Percentiles rank a stretch among this genome's conserved stretches.
Conservation (phyloP, 2,888 invertebrate species). For the Hemithea aestivaria region DNA sequence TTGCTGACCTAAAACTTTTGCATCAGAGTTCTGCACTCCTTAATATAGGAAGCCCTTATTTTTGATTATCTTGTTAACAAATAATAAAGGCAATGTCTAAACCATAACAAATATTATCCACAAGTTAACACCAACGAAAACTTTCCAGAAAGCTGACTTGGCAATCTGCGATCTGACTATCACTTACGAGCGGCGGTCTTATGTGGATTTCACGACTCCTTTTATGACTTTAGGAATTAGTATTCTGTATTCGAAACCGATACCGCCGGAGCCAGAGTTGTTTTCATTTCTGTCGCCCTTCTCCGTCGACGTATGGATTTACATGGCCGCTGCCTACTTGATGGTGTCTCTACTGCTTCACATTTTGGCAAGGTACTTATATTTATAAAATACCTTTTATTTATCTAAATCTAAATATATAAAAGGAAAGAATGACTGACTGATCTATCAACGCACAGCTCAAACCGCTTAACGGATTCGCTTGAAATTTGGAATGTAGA, state of each 20-base stretch:
- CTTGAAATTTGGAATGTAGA: too few species aligned
- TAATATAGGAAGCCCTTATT: too few species aligned
- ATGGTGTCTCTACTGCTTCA: conserved; percentile 90
- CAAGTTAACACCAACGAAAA: conserved; percentile 12
- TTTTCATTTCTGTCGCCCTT: conserved; percentile 95
- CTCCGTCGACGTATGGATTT: conserved; percentile 92
- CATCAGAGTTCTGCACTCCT: too few species aligned
- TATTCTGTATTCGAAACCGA: conserved; percentile 90
- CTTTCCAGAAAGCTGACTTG: conserved; percentile 91
- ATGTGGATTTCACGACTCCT: conserved; percentile 96
- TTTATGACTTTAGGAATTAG: conserved; percentile 98
- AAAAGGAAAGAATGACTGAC: too few species aligned
- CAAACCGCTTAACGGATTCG: too few species aligned
- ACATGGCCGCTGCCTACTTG: conserved; percentile 91
- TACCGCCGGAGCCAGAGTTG: conserved; percentile 87
- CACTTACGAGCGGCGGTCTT: conserved; percentile 91
- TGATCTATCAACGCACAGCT: too few species aligned
- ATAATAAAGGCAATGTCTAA: conserved; percentile 15
- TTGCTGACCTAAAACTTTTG: too few species aligned
- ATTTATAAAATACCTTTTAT: conserved; percentile 3
- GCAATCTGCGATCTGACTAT: conserved; percentile 98
- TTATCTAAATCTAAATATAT: too few species aligned
- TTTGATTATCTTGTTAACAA: too few species aligned
- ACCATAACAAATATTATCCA: conserved; percentile 7
- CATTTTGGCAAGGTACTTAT: conserved; percentile 84